These are phyloP conservation scores for Ethmia dodecea DNA, from an alignment of 2,888 invertebrate genomes.

Conservation along the genomic window DNA sequence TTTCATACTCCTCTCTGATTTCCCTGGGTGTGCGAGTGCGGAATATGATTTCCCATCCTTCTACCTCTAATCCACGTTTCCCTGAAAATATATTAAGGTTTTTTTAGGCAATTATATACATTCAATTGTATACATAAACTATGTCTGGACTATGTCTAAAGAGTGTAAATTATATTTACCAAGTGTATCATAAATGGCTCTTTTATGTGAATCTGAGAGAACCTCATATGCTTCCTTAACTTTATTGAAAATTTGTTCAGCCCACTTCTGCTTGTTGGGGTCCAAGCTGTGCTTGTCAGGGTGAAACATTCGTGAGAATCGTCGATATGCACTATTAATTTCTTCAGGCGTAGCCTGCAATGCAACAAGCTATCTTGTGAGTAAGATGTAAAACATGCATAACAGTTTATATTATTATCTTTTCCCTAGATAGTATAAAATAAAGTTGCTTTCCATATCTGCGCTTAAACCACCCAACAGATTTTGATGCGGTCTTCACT, in stretches of 20 bases:
- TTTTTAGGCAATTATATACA: too few relatives aligned
- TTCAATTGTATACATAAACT: too few relatives aligned
- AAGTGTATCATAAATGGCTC: constrained; percentile 95
- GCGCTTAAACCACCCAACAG: too few relatives aligned
- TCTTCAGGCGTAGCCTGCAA: constrained; percentile 93
- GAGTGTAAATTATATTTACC: too few relatives aligned
- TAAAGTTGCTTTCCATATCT: too few relatives aligned
- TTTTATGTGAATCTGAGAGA: constrained; percentile 92
- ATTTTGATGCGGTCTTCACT: too few relatives aligned
- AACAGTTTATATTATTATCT: too few relatives aligned
- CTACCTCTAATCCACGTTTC: constrained; percentile 93
- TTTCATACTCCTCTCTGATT: constrained; percentile 97
- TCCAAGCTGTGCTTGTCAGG: constrained; percentile 96
- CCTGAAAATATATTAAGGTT: too few relatives aligned
- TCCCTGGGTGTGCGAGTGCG: constrained; percentile 95
- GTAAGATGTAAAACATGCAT: too few relatives aligned
- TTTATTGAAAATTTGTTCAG: constrained; percentile 94
- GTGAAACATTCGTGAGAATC: constrained; percentile 95
- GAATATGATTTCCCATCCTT: constrained; percentile 97
- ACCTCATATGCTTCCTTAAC: constrained; percentile 97
- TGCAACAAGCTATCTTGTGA: too few relatives aligned
- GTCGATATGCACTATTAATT: constrained; percentile 94
- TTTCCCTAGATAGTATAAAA: too few relatives aligned
- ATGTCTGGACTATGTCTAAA: too few relatives aligned
- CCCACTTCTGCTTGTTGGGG: constrained; percentile 89